Evolutionary conservation across 2,888 invertebrate genomes (phyloP).

Genomic region (Boloria euphrosyne): DNA sequence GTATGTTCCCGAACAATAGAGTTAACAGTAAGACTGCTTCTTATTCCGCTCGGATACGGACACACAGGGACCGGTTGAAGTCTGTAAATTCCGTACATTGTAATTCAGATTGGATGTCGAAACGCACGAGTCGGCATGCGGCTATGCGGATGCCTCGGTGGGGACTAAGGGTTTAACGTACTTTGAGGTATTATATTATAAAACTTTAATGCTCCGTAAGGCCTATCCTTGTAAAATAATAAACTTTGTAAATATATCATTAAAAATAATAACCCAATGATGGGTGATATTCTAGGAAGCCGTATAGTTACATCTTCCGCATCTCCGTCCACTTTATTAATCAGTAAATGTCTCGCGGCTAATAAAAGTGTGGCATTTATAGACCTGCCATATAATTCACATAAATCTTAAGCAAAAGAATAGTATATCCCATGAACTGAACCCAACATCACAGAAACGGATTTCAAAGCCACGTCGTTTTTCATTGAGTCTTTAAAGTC

Average conservation of each 20-base stretch:
- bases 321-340: conserved; percentile 77
- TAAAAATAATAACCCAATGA: conserved; percentile 37
- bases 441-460: conserved; percentile 72
- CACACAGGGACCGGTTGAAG: conserved; percentile 60
- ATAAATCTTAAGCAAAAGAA: conserved; percentile 74
- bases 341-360: conserved; percentile 76
- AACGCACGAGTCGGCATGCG: conserved; percentile 76
- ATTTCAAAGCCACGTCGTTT: conserved; percentile 75
- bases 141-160: conserved; percentile 65
- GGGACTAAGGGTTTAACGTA: conserved; percentile 48
- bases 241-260: conserved; percentile 19
- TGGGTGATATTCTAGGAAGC: conserved; percentile 64
- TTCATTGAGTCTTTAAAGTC: conserved; percentile 70
- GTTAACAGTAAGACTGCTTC: conserved; percentile 78
- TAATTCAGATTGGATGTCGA: conserved; percentile 77
- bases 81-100: conserved; percentile 75
- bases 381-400: conserved; percentile 72
- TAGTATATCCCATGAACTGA: conserved; percentile 51
- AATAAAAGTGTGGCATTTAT: conserved; percentile 78
- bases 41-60: conserved; percentile 79
- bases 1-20: conserved; percentile 74
- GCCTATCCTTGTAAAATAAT: conserved; percentile 20
- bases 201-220: conserved; percentile 30
- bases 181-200: conserved; percentile 40
- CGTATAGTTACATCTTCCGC: conserved; percentile 68